phyloP scores from a whole-genome alignment of 2,888 invertebrate genomes.

The Hypercompe scribonia region DNA sequence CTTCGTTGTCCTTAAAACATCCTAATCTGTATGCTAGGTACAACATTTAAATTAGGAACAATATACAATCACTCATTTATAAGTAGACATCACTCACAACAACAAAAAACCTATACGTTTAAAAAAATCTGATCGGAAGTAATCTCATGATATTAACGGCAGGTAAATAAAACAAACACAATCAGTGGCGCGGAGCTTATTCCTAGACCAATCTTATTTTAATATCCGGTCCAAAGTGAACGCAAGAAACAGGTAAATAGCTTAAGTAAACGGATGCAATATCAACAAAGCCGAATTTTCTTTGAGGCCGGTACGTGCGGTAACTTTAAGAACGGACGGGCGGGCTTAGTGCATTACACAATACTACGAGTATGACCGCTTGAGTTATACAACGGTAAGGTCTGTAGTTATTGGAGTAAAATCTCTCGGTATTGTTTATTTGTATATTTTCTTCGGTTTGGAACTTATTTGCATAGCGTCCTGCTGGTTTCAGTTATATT shows the following conservation, averaged over 20 bases:
- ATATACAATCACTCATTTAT: no score
- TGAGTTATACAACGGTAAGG: neutral
- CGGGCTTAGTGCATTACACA: neutral
- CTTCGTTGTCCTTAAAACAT: no score
- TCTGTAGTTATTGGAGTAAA: neutral
- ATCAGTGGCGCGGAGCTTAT: slow-evolving; percentile 21
- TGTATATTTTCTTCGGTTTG: neutral
- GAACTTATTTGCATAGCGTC: slow-evolving; percentile 4
- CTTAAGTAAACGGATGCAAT: slow-evolving; percentile 15
- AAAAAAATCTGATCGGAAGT: neutral
- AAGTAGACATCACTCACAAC: no score
- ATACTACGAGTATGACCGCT: neutral
- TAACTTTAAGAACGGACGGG: neutral
- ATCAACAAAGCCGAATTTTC: slow-evolving; percentile 13
- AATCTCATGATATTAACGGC: slow-evolving; percentile 5
- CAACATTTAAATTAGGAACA: neutral
- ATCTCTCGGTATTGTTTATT: neutral
- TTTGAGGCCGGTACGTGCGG: slow-evolving; percentile 5
- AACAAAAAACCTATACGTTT: neutral
- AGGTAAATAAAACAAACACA: slow-evolving; percentile 6
- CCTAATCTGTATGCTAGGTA: neutral
- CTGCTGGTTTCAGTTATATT: neutral
- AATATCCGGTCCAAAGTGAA: slow-evolving; percentile 36
- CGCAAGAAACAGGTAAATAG: slow-evolving; percentile 13
- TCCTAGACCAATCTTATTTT: slow-evolving; percentile 35